phyloP scores from a whole-genome alignment of 2,113 vertebrate species.

The Mesembrinibis cayennensis region DNA sequence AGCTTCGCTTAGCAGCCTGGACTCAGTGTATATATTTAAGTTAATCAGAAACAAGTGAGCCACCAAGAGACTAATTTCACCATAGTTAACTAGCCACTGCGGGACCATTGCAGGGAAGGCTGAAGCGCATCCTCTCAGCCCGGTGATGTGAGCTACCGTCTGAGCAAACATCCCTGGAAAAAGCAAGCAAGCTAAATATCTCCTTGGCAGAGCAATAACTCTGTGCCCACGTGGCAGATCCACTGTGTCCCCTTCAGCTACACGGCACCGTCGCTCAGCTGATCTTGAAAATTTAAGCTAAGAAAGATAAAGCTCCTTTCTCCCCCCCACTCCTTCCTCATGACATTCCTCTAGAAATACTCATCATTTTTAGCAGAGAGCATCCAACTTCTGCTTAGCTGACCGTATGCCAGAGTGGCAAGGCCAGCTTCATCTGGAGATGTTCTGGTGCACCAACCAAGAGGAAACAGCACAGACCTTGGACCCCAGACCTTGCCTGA shows the following conservation, averaged over 20 bases:
- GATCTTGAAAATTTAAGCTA: background rate
- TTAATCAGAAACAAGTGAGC: constrained; percentile 44
- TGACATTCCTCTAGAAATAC: background rate
- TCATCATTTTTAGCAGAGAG: background rate
- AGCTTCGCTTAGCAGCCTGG: background rate
- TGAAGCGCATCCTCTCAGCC: background rate
- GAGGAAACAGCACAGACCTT: background rate
- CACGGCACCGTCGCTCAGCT: background rate
- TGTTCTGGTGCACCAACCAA: background rate
- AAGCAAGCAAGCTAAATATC: background rate
- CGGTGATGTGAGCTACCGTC: rapidly evolving
- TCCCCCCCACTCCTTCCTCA: background rate
- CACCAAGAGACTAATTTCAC: constrained; percentile 9
- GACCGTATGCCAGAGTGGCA: background rate
- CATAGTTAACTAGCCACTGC: background rate
- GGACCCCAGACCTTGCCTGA: background rate
- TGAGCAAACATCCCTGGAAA: background rate
- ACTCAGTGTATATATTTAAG: background rate
- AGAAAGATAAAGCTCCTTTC: background rate
- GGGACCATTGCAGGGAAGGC: background rate
- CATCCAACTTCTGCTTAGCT: background rate
- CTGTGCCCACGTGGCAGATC: background rate
- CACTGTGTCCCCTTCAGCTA: background rate
- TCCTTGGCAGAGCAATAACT: background rate
- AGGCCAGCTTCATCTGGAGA: background rate